These are phyloP conservation scores for Semaprochilodus insignis DNA, from an alignment of 2,797 vertebrate species.

Conservation along the genomic window DNA sequence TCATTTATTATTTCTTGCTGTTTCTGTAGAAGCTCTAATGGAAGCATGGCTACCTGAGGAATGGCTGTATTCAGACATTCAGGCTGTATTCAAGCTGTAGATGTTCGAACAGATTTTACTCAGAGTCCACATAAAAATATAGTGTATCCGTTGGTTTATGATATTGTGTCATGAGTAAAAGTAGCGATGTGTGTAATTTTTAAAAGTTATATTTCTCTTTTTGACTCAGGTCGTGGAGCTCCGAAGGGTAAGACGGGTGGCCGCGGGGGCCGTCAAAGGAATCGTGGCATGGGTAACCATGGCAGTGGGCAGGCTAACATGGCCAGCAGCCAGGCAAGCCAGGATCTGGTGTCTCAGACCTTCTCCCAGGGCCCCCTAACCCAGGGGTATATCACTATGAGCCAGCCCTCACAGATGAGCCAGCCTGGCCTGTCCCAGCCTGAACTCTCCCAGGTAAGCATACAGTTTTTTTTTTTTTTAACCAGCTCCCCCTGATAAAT, in stretches of 20 bases:
- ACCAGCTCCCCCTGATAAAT: not conserved
- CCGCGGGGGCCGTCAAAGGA: conserved; percentile 92
- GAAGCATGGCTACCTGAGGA: not conserved
- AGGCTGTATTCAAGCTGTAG: not conserved
- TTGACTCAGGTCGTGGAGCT: conserved; percentile 86
- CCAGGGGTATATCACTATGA: conserved; percentile 98
- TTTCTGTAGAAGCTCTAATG: not conserved
- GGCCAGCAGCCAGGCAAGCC: conserved; percentile 91
- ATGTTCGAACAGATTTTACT: not conserved
- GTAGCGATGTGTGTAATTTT: not conserved
- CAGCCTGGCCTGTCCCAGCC: conserved; percentile 98
- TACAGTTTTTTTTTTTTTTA: not conserved
- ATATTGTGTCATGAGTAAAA: not conserved
- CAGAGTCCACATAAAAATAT: too few relatives aligned
- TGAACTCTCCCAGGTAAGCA: conserved; percentile 92
- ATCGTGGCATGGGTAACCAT: conserved; percentile 86
- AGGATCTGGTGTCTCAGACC: conserved; percentile 94
- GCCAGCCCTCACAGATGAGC: conserved; percentile 99
- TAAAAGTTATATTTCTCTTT: not conserved
- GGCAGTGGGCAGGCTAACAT: conserved; percentile 87
- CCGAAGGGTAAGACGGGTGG: conserved; percentile 91
- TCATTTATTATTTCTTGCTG: not conserved
- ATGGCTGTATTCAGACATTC: not conserved
- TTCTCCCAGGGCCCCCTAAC: conserved; percentile 98
- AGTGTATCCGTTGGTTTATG: too few relatives aligned